Evolutionary conservation across 2,113 vertebrate genomes (phyloP), one percentile per base, ranked within the genome.

Genomic region (Ceuthmochares aereus): DNA sequence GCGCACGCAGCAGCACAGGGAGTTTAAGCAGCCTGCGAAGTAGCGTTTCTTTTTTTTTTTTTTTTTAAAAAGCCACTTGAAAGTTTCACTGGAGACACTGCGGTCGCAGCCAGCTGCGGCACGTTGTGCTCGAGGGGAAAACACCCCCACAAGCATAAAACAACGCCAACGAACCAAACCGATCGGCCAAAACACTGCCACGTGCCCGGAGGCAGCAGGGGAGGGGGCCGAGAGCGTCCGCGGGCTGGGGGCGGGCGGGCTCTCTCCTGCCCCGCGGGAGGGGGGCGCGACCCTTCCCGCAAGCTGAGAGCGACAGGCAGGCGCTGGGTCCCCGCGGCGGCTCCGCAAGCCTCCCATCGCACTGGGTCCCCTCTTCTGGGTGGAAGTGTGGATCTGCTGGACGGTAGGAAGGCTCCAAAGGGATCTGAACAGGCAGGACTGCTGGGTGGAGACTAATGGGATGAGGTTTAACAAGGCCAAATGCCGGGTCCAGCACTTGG

Each of bases 171-270:
- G 36, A 91, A 88, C 67, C 51, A 83, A 94, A 83, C 45, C 59
- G 22, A 73, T 66, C 79, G 77, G 89, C 95, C 86, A 92, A 88
- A 96, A 95, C 80, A 89, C 64, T 94, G 68, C 93, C 93, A 89
- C 92, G 95, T 96, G 93, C 87, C 89, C 59, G 12, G 22, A 22
- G 68, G 79, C 72, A 11, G 54, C 6, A 63, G 93, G 67, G 89
- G 91, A 89, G 89, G 83, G 83, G 63, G 68, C 87, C 29, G 67
- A 63, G 25, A 72, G 68, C 76, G 26, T 54, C 51, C 29, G 14
- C 80, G 26, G 67, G 34, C 54, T n/a, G 43, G 51, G 10, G 16
- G 19, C 21, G 45, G 52, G 17, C 15, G 49, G 27, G 52, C 6
- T 51, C 47, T 52, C 22, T 30, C 7, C 23, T 58, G 20, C 30